phyloP scores from a whole-genome alignment of 2,113 vertebrate species.

The Ptilorrhoa leucosticta region DNA sequence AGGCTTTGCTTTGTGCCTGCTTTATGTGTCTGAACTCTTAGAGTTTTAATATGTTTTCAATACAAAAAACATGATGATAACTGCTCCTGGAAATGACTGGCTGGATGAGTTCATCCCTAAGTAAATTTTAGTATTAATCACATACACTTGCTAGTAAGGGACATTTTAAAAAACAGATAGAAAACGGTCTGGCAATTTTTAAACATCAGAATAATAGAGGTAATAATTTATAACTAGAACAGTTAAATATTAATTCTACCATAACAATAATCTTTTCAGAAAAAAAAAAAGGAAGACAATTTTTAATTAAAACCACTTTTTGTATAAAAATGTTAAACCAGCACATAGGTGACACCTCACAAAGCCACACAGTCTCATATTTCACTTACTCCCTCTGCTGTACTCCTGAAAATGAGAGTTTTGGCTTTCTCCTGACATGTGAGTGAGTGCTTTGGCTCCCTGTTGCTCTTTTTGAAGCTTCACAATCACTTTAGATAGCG shows the following conservation, averaged over 20 bases:
- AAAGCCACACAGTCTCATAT: background rate
- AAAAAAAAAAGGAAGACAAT: background rate
- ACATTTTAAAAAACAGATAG: background rate
- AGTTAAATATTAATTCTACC: background rate
- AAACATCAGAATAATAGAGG: background rate
- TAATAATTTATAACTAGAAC: background rate
- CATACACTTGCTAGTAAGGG: background rate
- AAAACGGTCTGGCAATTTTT: background rate
- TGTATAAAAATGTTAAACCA: background rate
- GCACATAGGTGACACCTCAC: background rate
- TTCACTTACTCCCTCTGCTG: background rate
- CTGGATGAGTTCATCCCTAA: slow-evolving; percentile 45
- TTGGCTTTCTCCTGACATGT: background rate
- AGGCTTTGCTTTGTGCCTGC: slow-evolving; percentile 67
- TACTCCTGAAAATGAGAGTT: background rate
- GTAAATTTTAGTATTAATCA: slow-evolving; percentile 21
- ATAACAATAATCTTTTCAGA: background rate
- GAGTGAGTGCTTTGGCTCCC: background rate
- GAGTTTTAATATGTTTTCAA: slow-evolving; percentile 64
- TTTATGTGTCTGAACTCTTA: slow-evolving; percentile 59
- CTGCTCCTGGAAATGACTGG: slow-evolving; percentile 38
- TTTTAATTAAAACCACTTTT: background rate
- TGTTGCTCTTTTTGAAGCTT: background rate
- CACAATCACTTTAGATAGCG: too few species aligned
- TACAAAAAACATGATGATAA: slow-evolving; percentile 46